Percentiles rank a stretch among this genome's conserved stretches.
Conservation (phyloP, 2,888 invertebrate species). For the Apamea anceps region DNA sequence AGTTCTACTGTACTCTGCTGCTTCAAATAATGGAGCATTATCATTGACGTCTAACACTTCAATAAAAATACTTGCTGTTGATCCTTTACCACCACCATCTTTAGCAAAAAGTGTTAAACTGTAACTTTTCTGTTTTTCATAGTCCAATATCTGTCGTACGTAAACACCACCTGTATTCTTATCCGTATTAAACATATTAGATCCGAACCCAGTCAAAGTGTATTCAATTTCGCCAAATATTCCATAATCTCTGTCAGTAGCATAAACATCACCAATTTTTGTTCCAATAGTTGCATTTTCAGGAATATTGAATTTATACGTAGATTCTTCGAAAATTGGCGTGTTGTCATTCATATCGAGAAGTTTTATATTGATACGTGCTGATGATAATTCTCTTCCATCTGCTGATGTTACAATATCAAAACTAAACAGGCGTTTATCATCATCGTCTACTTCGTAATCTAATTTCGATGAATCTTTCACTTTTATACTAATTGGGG, state of each 20-base stretch:
- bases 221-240: conserved; percentile 93
- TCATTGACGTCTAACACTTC: conserved; percentile 94
- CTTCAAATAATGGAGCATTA: conserved; percentile 93
- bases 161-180: conserved; percentile 92
- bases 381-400: conserved; percentile 89
- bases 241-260: conserved; percentile 93
- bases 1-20: conserved; percentile 92
- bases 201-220: conserved; percentile 94
- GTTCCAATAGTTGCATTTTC: conserved; percentile 92
- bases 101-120: conserved; percentile 94
- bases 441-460: conserved; percentile 92
- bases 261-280: conserved; percentile 92
- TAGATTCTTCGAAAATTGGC: conserved; percentile 92
- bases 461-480: conserved; percentile 92
- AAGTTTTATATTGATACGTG: conserved; percentile 91
- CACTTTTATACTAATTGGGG: conserved; percentile 93
- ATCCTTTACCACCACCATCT: conserved; percentile 94
- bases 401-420: conserved; percentile 92
- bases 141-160: conserved; percentile 92
- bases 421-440: conserved; percentile 91
- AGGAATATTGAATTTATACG: conserved; percentile 92
- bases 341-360: conserved; percentile 95
- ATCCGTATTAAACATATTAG: conserved; percentile 94
- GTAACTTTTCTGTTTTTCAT: conserved; percentile 95
- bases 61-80: conserved; percentile 93